Evolutionary conservation across 2,797 vertebrate genomes (phyloP).

Genomic region (Poecile montanus): DNA sequence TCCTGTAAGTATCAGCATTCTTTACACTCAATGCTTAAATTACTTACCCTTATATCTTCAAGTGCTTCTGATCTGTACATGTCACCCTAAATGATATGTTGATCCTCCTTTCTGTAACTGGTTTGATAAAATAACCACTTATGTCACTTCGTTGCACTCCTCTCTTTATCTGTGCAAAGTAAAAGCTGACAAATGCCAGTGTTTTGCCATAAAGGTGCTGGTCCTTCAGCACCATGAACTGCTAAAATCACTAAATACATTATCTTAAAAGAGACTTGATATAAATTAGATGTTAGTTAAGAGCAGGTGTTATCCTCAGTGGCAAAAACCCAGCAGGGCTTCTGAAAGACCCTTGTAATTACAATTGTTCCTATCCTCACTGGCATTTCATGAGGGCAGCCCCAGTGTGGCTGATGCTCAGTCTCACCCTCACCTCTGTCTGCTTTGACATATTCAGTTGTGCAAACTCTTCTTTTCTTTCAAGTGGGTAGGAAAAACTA

Average conservation of each 20-base stretch:
- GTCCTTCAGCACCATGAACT: background rate
- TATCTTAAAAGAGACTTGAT: background rate
- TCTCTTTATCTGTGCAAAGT: background rate
- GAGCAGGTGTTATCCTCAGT: background rate
- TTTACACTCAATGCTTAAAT: constrained; percentile 22
- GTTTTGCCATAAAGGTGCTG: background rate
- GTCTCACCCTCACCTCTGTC: background rate
- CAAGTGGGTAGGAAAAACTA: background rate
- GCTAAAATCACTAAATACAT: background rate
- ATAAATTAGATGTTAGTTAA: constrained; percentile 8
- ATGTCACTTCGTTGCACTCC: background rate
- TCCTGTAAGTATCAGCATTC: background rate
- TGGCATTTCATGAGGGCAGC: background rate
- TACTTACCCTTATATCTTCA: background rate
- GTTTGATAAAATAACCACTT: background rate
- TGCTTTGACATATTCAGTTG: background rate
- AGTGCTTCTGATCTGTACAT: background rate
- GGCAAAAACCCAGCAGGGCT: background rate
- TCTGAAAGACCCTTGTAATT: background rate
- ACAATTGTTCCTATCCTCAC: background rate
- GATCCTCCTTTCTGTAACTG: background rate
- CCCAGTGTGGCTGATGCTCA: background rate
- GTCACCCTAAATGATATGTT: constrained; percentile 13
- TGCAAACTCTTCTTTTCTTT: background rate
- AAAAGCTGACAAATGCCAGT: background rate